Evolutionary conservation across 2,888 invertebrate genomes (phyloP), one percentile per base, ranked within the genome.

Genomic region (Sisyra terminalis): DNA sequence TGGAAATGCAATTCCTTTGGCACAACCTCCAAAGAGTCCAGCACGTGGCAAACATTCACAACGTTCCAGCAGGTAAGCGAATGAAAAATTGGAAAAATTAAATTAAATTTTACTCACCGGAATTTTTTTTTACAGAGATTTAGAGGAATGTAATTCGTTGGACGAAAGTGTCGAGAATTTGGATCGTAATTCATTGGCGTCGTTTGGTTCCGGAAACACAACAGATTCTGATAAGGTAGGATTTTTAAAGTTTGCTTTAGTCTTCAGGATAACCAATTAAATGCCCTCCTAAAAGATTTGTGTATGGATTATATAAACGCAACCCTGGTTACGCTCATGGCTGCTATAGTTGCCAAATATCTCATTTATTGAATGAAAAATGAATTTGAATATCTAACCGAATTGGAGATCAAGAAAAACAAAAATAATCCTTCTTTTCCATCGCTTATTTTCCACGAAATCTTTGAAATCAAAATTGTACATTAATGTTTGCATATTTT

Each of bases 201-300:
- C 93, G 32, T 92, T 89, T 54, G 90, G 89, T 42, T 93, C 92
- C 46, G 89, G 90, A 29, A 92, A 92, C 62, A 93, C 93, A 13
- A 87, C 87, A 1, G 88, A 88, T 64, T 90, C 90, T 45, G 90
- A 90, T 62, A 88, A 89, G 83, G 89, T 89, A 68, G 70, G 81
- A 64, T 36, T 42, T 50, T 46, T 48, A 44, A 48, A n/a, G n/a
- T n/a, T 46, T 39, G 1, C 29, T 24, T 11, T 29, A 18, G 11
- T 18, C 10, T 2, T 37, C 16, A 15, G 5, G 6, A 9, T 11
- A 15, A n/a, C 11, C 11, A n/a, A 30, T 30, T 29, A 29, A 29
- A 29, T 29, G 30, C 8, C 8, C 8, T 10, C 10, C 30, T 9
- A 29, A 29, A 9, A 29, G n/a, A n/a, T n/a, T n/a, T n/a, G n/a